phyloP scores from a whole-genome alignment of 1,140 invertebrate genomes.

The Cecropterus lyciades region DNA sequence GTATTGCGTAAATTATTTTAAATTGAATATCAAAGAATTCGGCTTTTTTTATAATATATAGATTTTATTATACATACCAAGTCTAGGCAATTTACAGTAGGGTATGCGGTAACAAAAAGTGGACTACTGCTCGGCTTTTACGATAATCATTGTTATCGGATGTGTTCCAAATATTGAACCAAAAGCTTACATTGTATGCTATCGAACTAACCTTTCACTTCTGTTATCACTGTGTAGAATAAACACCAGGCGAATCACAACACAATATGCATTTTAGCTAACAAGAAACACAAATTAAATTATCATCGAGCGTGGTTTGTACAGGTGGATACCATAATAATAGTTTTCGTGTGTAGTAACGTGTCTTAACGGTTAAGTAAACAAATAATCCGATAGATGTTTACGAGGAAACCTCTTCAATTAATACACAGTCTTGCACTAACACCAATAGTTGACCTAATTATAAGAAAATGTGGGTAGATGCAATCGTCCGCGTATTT shows the following conservation, averaged over 20 bases:
- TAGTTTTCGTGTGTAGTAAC: slow-evolving; percentile 19
- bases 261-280: slow-evolving; percentile 8
- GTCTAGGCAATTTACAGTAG: background rate
- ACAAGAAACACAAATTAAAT: slow-evolving; percentile 22
- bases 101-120: background rate
- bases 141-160: slow-evolving; percentile 18
- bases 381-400: background rate
- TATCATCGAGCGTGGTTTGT: background rate
- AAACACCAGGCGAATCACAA: slow-evolving; percentile 9
- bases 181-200: slow-evolving; percentile 46
- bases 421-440: slow-evolving; percentile 24
- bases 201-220: slow-evolving; percentile 60
- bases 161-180: slow-evolving; percentile 14
- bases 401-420: background rate
- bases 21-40: no score
- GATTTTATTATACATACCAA: background rate
- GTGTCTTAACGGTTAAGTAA: slow-evolving; percentile 6
- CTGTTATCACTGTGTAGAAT: slow-evolving; percentile 39
- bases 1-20: no score
- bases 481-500: slow-evolving; percentile 27
- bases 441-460: slow-evolving; percentile 29
- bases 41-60: background rate
- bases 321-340: slow-evolving; percentile 16
- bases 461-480: slow-evolving; percentile 39
- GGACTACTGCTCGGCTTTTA: background rate